A percentile compares a stretch with the other conserved stretches of the same genome.
Evolutionary conservation across 1,140 invertebrate species (phyloP).

Genomic region (Dreissena rostriformis): DNA sequence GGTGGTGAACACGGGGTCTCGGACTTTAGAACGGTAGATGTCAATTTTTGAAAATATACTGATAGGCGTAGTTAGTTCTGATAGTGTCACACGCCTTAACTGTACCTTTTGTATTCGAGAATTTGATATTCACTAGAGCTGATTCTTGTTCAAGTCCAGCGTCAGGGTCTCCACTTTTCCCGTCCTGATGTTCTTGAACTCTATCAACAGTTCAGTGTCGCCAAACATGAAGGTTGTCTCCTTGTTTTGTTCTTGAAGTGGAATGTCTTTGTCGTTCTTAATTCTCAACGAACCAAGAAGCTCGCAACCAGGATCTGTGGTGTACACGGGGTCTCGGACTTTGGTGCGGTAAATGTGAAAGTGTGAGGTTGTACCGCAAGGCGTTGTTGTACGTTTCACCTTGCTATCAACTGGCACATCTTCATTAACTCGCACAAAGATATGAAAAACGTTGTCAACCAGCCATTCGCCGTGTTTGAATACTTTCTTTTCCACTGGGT

Average conservation of each 20-base stretch:
- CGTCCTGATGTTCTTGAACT: background rate
- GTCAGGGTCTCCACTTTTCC: background rate
- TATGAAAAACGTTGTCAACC: background rate
- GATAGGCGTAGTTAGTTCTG: background rate
- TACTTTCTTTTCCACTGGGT: background rate
- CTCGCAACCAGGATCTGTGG: background rate
- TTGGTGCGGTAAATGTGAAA: background rate
- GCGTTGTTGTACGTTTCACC: background rate
- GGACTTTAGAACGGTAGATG: background rate
- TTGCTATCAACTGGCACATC: background rate
- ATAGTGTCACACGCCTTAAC: too few species aligned
- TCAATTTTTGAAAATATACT: background rate
- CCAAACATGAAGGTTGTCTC: background rate
- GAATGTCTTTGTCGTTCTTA: background rate
- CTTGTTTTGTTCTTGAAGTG: background rate
- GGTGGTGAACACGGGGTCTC: background rate
- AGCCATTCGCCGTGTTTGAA: background rate
- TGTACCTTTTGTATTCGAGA: too few species aligned
- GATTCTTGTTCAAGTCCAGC: too few species aligned
- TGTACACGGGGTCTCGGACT: background rate
- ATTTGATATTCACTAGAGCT: too few species aligned
- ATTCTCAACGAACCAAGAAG: background rate
- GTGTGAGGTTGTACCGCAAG: background rate
- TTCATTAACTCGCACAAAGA: background rate
- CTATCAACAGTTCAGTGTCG: background rate